Evolutionary conservation across 2,113 vertebrate genomes (phyloP), one percentile per base, ranked within the genome.

Genomic region (Dicaeum eximium): DNA sequence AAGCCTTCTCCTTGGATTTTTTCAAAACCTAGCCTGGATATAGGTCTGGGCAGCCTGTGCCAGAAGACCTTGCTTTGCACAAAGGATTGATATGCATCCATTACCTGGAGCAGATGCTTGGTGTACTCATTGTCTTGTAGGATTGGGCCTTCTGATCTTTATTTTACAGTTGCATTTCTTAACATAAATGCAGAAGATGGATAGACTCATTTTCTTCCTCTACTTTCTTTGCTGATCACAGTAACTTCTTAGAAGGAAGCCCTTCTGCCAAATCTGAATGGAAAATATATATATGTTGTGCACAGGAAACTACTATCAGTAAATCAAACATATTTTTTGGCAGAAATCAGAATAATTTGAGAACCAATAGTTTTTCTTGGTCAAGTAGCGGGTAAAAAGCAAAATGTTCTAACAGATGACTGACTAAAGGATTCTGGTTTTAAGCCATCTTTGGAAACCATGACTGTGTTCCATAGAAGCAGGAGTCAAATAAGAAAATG

Each of bases 351-450:
- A 22, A 30, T 47, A 56, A 77, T 72, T 69, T 69, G 40, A 62
- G 38, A 82, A 73, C 6, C 10, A 18, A 8, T 45, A 7, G 10
- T 53, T 90, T 84, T 44, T 20, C 31, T 38, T 42, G 7, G 11
- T 28, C 30, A 69, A 40, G 24, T 6, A 13, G 8, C 2, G 5
- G 5, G 1, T 1, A 6, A 42, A 40, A 27, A 7, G 3, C 9
- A 69, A 89, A 77, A 48, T 54, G 4, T 69, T 85, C 35, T 60
- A 61, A 44, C 19, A 69, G 19, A 60, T 25, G 38, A 14, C 19
- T 57, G 37, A 53, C 15, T 37, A 70, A 81, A 79, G 5, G 7
- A 81, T 47, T 72, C 12, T 8, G 27, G 6, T 44, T 88, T 83
- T 62, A 54, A 53, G 7, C 9, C 9, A 33, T 14, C 8, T 80